Conservation (phyloP, 1,140 invertebrate species). For the Globodera rostochiensis region DNA sequence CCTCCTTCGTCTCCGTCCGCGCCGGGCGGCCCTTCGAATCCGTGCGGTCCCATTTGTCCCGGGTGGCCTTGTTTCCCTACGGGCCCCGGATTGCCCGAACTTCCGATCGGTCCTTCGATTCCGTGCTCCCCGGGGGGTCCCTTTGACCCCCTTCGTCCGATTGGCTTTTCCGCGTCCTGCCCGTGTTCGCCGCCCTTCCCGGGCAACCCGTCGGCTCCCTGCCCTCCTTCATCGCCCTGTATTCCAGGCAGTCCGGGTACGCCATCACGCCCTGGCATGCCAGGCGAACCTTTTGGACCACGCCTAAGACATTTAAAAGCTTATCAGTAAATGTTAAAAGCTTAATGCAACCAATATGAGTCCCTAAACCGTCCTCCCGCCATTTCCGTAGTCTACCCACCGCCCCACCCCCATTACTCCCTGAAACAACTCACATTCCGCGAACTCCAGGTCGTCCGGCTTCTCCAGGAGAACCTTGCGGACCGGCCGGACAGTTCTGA, state of each 20-base stretch:
- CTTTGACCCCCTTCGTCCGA: conserved; percentile 46
- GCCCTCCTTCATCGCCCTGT: conserved; percentile 21
- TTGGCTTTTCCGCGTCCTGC: conserved; percentile 52
- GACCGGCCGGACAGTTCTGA: conserved; percentile 26
- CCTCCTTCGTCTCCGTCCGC: conserved; percentile 27
- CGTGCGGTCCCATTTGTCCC: conserved; percentile 37
- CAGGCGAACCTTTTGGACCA: conserved; percentile 17
- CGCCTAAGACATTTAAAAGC: not conserved
- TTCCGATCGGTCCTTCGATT: conserved; percentile 29
- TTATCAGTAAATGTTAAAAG: no score
- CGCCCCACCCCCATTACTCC: no score
- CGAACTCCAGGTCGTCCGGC: conserved; percentile 22
- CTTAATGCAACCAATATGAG: no score
- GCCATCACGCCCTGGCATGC: conserved; percentile 22
- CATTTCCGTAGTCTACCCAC: no score
- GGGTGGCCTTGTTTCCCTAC: conserved; percentile 39
- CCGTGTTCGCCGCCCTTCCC: conserved; percentile 43
- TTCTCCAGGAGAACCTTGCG: conserved; percentile 21
- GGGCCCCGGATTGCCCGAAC: conserved; percentile 32
- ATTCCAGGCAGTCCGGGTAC: conserved; percentile 24
- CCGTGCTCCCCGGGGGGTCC: conserved; percentile 39
- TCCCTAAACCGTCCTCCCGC: no score
- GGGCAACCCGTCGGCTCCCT: conserved; percentile 41
- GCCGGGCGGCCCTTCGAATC: conserved; percentile 17
- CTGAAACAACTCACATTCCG: not conserved